A percentile compares a stretch with the other conserved stretches of the same genome.
Evolutionary conservation across 2,797 vertebrate genomes (phyloP).

Genomic region (Gallinago nigripennis): DNA sequence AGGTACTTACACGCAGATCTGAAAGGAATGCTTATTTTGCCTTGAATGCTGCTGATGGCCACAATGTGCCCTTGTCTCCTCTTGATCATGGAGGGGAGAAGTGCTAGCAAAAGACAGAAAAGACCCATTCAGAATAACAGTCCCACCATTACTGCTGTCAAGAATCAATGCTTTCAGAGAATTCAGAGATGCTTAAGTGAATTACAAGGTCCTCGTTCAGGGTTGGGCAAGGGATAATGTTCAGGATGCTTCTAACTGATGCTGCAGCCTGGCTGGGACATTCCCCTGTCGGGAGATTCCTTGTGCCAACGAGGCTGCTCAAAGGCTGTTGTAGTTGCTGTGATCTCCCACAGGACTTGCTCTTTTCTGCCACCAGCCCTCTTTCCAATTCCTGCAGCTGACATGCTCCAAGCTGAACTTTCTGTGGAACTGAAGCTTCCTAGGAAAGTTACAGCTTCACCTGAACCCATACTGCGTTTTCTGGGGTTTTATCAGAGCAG

Average conservation of each 20-base stretch:
- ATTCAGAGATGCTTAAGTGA: neutral
- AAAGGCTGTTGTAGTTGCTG: neutral
- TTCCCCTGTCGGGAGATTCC: neutral
- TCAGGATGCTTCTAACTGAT: neutral
- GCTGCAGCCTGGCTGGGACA: neutral
- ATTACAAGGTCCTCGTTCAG: neutral
- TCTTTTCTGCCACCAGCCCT: neutral
- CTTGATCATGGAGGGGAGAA: constrained; percentile 91
- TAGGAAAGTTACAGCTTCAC: neutral
- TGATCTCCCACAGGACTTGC: neutral
- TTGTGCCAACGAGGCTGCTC: neutral
- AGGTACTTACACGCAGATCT: constrained; percentile 92
- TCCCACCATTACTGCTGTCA: neutral
- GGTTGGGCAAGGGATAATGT: neutral
- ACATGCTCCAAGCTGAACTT: neutral
- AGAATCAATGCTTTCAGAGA: neutral
- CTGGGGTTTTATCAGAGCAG: neutral
- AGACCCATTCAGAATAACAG: constrained; percentile 18
- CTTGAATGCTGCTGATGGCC: constrained; percentile 94
- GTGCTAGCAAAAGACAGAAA: constrained; percentile 75
- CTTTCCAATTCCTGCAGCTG: neutral
- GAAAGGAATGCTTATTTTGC: constrained; percentile 92
- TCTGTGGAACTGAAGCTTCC: neutral
- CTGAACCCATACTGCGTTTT: neutral
- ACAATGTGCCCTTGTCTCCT: constrained; percentile 88